phyloP scores from a whole-genome alignment of 2,888 invertebrate species.

The Trissonchulus sp. region DNA sequence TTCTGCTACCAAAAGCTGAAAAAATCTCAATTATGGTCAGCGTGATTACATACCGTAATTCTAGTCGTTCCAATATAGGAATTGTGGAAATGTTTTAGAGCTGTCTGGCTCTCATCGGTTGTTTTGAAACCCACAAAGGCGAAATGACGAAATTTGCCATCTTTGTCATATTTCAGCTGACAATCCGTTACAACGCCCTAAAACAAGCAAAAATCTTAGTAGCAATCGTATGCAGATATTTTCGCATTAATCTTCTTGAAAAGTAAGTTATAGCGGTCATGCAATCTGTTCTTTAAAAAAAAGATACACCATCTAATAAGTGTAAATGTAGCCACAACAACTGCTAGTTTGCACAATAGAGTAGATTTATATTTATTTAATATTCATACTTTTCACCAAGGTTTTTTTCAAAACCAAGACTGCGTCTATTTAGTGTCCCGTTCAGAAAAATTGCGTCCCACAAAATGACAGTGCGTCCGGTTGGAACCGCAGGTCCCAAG shows the following conservation, averaged over 20 bases:
- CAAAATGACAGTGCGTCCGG: no score
- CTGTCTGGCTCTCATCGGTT: conserved; percentile 70
- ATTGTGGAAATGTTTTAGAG: conserved; percentile 72
- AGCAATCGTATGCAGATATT: background rate
- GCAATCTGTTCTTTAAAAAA: conserved; percentile 1
- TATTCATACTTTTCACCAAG: no score
- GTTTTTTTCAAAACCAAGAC: no score
- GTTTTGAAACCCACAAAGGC: conserved; percentile 83
- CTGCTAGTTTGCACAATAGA: no score
- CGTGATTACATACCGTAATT: conserved; percentile 61
- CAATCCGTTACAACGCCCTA: conserved; percentile 69
- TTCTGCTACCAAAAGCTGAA: no score
- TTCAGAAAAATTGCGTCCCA: no score
- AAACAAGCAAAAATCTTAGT: conserved; percentile 1
- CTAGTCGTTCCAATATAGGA: conserved; percentile 74
- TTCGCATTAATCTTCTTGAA: no score
- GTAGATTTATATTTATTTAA: no score
- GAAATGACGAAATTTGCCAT: conserved; percentile 86
- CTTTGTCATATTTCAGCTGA: conserved; percentile 80
- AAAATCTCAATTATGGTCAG: background rate
- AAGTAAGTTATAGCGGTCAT: background rate
- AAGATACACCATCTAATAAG: background rate
- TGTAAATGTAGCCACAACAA: no score
- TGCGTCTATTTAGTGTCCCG: no score
- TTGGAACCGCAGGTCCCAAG: no score